A percentile compares a stretch with the other conserved stretches of the same genome.
Evolutionary conservation across 2,888 invertebrate species (phyloP).

Genomic region (Anodontia alba): DNA sequence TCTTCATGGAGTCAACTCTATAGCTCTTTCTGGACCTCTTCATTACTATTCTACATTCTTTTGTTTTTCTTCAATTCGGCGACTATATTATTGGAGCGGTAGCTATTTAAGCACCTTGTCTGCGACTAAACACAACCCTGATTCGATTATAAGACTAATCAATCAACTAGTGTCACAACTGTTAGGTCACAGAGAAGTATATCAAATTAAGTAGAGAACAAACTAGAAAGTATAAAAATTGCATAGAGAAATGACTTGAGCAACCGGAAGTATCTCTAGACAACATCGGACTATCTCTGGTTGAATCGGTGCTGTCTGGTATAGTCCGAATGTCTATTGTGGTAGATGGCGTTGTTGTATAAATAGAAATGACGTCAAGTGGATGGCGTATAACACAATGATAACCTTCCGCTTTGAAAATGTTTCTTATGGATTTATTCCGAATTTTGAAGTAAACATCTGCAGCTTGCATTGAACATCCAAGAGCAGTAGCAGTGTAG

Average conservation of each 20-base stretch:
- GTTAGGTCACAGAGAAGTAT: conserved; percentile 2
- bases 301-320: not conserved
- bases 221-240: not conserved
- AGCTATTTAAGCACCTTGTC: not conserved
- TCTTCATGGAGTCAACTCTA: too few relatives aligned
- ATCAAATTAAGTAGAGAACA: conserved; percentile 7
- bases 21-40: too few relatives aligned
- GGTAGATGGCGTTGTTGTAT: conserved; percentile 64
- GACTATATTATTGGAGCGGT: too few relatives aligned
- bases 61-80: too few relatives aligned
- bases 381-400: conserved; percentile 63
- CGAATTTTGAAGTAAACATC: conserved; percentile 72
- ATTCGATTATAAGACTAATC: conserved; percentile 5
- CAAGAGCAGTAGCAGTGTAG: conserved; percentile 73
- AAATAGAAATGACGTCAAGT: conserved; percentile 67
- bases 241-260: not conserved
- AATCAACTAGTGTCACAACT: conserved; percentile 1
- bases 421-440: conserved; percentile 65
- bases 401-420: conserved; percentile 47
- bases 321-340: conserved; percentile 4
- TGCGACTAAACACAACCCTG: conserved; percentile 9
- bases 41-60: too few relatives aligned
- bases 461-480: conserved; percentile 76
- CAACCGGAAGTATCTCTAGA: not conserved
- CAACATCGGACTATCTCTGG: not conserved